Evolutionary conservation across 2,888 invertebrate genomes (phyloP).

Genomic region (Pachydiplax longipennis): DNA sequence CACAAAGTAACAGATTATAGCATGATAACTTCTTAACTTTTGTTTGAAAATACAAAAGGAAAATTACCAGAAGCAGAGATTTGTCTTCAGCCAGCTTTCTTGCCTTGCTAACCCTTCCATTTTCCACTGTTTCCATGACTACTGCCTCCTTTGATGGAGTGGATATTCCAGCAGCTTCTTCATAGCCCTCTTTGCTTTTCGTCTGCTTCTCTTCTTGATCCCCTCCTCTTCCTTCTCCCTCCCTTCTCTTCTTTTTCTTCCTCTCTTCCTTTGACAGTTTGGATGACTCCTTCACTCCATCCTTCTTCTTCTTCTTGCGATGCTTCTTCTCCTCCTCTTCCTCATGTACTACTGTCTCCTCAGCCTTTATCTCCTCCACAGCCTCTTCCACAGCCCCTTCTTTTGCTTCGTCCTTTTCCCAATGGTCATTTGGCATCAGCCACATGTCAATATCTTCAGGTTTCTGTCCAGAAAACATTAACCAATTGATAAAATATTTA

Average conservation of each 20-base stretch:
- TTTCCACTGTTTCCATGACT: not conserved
- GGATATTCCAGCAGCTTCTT: slow-evolving; percentile 89
- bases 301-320: slow-evolving; percentile 54
- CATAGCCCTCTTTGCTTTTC: slow-evolving; percentile 74
- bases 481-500: no score
- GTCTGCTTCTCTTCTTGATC: slow-evolving; percentile 57
- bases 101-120: slow-evolving; percentile 45
- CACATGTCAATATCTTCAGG: slow-evolving; percentile 49
- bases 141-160: slow-evolving; percentile 86
- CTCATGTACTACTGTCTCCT: slow-evolving; percentile 59
- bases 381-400: slow-evolving; percentile 55
- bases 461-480: not conserved
- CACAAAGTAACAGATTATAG: no score
- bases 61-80: slow-evolving; percentile 54
- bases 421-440: slow-evolving; percentile 54
- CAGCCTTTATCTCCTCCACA: slow-evolving; percentile 59
- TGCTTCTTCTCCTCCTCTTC: slow-evolving; percentile 58
- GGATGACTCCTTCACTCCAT: slow-evolving; percentile 48
- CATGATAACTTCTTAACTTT: no score
- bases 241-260: slow-evolving; percentile 60
- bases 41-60: no score
- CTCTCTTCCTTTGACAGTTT: slow-evolving; percentile 56
- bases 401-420: slow-evolving; percentile 13
- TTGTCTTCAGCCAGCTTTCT: slow-evolving; percentile 57
- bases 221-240: slow-evolving; percentile 52